phyloP scores from a whole-genome alignment of 1,140 invertebrate species.

The Pentalonia nigronervosa region DNA sequence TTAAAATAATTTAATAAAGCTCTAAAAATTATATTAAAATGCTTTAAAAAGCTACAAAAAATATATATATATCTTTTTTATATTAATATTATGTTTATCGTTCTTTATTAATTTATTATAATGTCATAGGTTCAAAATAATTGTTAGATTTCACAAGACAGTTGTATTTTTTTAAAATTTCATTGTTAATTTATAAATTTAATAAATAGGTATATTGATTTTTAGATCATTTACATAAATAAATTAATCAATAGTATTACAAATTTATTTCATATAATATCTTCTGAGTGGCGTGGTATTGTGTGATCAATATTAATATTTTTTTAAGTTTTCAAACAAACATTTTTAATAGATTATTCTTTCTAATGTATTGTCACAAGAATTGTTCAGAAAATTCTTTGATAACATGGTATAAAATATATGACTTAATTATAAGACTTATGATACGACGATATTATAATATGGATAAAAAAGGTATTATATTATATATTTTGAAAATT shows the following conservation, averaged over 20 bases:
- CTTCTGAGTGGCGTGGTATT: too few species aligned
- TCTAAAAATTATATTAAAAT: too few species aligned
- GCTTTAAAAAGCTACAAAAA: too few species aligned
- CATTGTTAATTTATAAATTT: neutral
- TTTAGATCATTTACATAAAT: neutral
- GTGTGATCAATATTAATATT: neutral
- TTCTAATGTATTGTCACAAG: neutral
- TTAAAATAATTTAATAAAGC: too few species aligned
- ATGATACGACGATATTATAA: neutral
- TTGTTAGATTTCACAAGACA: too few species aligned
- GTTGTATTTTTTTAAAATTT: neutral
- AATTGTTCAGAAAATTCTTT: neutral
- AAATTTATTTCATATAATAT: too few species aligned
- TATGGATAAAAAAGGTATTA: too few species aligned
- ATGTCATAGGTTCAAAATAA: too few species aligned
- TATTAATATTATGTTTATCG: too few species aligned
- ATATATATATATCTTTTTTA: too few species aligned
- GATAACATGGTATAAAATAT: neutral
- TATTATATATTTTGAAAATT: too few species aligned
- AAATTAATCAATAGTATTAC: neutral
- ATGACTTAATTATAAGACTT: neutral
- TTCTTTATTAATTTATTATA: too few species aligned
- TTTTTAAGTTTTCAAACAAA: neutral
- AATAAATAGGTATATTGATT: neutral
- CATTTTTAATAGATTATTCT: neutral